A percentile compares a stretch with the other conserved stretches of the same genome.
These are phyloP conservation scores for Callocephalon fimbriatum DNA, from an alignment of 2,113 vertebrate species.

Conservation along the genomic window DNA sequence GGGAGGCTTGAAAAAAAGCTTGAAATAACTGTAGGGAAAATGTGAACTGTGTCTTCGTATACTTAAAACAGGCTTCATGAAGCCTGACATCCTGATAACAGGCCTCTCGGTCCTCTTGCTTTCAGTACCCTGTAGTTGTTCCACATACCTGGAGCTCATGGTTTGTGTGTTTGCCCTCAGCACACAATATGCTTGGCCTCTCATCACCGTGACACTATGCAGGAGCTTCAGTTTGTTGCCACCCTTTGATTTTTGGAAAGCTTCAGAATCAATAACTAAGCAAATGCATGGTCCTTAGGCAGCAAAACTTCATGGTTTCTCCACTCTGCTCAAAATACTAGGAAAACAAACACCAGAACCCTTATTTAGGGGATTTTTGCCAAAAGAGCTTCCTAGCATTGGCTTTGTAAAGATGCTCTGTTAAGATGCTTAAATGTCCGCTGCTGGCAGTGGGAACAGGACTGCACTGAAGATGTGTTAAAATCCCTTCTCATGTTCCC, in stretches of 20 bases:
- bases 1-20: background rate
- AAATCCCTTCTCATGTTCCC: background rate
- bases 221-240: background rate
- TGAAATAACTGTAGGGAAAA: background rate
- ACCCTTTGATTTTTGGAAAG: background rate
- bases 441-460: background rate
- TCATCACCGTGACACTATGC: rapidly evolving
- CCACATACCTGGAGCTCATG: background rate
- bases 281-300: background rate
- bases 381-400: background rate
- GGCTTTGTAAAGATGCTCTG: background rate
- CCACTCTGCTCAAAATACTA: background rate
- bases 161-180: background rate
- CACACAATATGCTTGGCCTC: background rate
- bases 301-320: background rate
- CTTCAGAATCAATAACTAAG: background rate
- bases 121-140: background rate
- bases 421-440: background rate
- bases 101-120: background rate
- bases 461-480: background rate
- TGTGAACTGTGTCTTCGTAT: background rate
- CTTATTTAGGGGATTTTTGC: background rate
- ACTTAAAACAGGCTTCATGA: background rate
- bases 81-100: background rate
- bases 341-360: background rate